Percentiles rank a stretch among this genome's conserved stretches.
Conservation (phyloP, 2,888 invertebrate species). For the Ophion ellenae region DNA sequence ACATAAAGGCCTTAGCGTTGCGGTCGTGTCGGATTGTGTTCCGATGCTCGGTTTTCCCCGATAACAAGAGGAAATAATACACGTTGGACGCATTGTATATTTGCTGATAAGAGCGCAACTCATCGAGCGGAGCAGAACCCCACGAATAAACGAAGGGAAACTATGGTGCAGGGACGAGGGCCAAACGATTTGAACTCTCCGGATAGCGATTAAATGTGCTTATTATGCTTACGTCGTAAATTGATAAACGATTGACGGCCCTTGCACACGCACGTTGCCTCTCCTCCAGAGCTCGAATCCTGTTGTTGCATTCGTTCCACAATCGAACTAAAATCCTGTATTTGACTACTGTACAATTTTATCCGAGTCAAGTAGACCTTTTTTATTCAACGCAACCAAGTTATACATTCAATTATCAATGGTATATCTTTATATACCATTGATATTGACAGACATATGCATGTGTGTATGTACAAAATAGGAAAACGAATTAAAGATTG, state of each 20-base stretch:
- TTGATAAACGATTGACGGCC: neutral
- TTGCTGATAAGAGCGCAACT: slow-evolving; percentile 1
- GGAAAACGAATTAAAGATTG: too few species aligned
- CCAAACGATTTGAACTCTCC: neutral
- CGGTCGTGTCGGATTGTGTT: slow-evolving; percentile 16
- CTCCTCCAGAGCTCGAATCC: neutral
- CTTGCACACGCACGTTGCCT: neutral
- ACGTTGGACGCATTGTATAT: slow-evolving; percentile 1
- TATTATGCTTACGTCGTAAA: neutral
- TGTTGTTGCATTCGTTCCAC: neutral
- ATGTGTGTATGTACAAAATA: too few species aligned
- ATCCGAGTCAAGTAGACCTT: too few species aligned
- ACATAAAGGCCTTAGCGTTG: slow-evolving; percentile 39
- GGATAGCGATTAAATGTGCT: neutral
- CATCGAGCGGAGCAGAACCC: neutral
- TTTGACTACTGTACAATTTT: too few species aligned
- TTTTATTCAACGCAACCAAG: too few species aligned
- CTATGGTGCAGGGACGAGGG: neutral
- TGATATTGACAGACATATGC: too few species aligned
- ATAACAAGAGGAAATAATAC: slow-evolving; percentile 51
- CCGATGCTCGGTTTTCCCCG: slow-evolving; percentile 48
- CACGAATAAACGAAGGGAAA: neutral
- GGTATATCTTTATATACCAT: too few species aligned
- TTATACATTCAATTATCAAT: too few species aligned
- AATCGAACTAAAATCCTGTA: too few species aligned